Base-by-base conservation (phyloP, 2,888 invertebrate genomes). In the Drosophila stalkeri region DNA sequence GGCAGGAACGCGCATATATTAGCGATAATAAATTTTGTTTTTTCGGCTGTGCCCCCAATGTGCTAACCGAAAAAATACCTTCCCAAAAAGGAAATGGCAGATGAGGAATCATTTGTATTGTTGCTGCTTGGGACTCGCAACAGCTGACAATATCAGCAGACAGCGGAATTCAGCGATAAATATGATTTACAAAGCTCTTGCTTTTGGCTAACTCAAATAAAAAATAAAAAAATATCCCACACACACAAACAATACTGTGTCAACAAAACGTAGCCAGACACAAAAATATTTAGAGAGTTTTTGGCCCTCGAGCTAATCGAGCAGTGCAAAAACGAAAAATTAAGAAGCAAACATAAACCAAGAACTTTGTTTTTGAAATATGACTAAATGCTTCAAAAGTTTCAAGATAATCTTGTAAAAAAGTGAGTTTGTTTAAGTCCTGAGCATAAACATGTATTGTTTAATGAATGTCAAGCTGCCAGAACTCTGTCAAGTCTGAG, bases 171-270 rank as follows among this genome's bases (percentile, higher is more conserved):
- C 70, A 63, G 70, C 67, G 89, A 88, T 90, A 90, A 90, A 73
- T 71, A 80, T 77, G 90, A 86, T 88, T 86, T 86, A 85, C 86
- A 87, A 81, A 86, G 75, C 54, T 54, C 39, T 37, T 14, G 16
- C 27, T 64, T 57, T 57, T 27, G 27, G 52, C 46, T 23, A 64
- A 68, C 61, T 62, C 62, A 46, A 39, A 41, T 20, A 52, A 61
- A 44, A 72, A 67, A 41, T 12, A 27, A 23, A 51, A 66, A 47
- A 43, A 66, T n/a, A n/a, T n/a, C n/a, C n/a, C 54, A 33, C 57
- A 44, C 57, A 33, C 57, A 44, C 65, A 63, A 31, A 60, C 51
- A 75, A 54, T 37, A 44, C 37, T 51, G 31, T 55, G 41, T 55
- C 49, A 73, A 67, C 63, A 75, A 62, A 59, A 55, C 52, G 20